phyloP scores from a whole-genome alignment of 1,140 invertebrate genomes.

The Patella vulgata region DNA sequence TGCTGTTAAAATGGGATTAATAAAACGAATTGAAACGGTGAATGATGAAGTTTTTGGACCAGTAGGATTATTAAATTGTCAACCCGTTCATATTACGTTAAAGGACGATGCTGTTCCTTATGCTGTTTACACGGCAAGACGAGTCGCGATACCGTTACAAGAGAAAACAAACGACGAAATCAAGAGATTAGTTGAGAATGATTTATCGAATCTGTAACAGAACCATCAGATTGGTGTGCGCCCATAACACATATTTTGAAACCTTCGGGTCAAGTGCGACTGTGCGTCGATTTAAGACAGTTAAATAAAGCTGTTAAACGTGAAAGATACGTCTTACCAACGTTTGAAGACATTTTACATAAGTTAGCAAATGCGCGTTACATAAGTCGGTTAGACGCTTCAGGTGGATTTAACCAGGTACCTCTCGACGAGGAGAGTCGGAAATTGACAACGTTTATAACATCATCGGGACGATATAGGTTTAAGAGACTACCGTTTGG shows the following conservation, averaged over 20 bases:
- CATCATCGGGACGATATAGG: constrained; percentile 62
- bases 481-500: constrained; percentile 65
- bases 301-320: constrained; percentile 24
- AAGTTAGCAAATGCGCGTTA: constrained; percentile 53
- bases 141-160: constrained; percentile 8
- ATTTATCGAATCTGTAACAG: constrained; percentile 12
- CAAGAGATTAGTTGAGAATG: constrained; percentile 5
- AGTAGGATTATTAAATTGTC: constrained; percentile 21
- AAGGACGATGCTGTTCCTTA: constrained; percentile 13
- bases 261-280: constrained; percentile 21
- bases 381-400: constrained; percentile 20
- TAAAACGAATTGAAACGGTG: background rate
- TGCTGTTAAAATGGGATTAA: no score
- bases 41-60: constrained; percentile 10
- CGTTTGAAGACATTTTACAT: constrained; percentile 23
- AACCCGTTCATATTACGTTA: no score
- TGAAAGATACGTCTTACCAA: constrained; percentile 19
- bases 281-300: constrained; percentile 31
- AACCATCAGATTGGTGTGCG: no score
- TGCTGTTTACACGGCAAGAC: constrained; percentile 3
- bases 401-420: constrained; percentile 29
- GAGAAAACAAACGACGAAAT: constrained; percentile 12
- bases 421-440: constrained; percentile 10
- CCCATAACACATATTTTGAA: no score
- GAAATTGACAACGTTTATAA: constrained; percentile 43